Conservation (phyloP, 1,140 invertebrate species). For the Procambarus clarkii region DNA sequence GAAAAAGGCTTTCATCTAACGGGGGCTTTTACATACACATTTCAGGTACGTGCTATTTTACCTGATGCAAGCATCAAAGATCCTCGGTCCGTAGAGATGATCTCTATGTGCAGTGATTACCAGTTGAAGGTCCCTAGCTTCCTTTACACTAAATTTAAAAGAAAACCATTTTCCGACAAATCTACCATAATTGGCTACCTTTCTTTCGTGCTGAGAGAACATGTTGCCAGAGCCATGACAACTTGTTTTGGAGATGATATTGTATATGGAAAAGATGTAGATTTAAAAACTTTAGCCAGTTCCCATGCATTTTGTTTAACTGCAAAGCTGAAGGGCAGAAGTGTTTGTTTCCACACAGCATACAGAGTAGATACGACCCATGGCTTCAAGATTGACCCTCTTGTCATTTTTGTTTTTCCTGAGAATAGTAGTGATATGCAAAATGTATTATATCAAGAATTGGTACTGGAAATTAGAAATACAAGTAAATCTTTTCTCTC, state of each 20-base stretch:
- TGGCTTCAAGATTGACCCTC: conserved; percentile 11
- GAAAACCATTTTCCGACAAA: conserved; percentile 13
- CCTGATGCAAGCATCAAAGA: not conserved
- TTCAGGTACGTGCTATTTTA: conserved; percentile 71
- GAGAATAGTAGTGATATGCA: not conserved
- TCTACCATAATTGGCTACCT: conserved; percentile 19
- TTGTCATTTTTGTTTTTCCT: not conserved
- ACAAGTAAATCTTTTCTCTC: conserved; percentile 2
- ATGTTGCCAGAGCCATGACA: not conserved
- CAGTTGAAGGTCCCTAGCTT: conserved; percentile 9
- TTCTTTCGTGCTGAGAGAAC: not conserved
- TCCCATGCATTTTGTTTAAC: not conserved
- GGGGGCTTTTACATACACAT: conserved; percentile 78
- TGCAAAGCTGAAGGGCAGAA: not conserved
- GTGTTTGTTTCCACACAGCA: conserved; percentile 9
- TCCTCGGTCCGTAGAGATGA: not conserved
- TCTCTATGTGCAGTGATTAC: not conserved
- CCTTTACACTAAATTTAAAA: conserved; percentile 28
- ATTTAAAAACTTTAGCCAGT: not conserved
- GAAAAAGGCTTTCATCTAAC: conserved; percentile 79
- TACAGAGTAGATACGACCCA: conserved; percentile 15
- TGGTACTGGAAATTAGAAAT: conserved; percentile 16
- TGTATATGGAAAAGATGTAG: not conserved
- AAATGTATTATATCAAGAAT: not conserved
- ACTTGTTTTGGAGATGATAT: not conserved